Evolutionary conservation across 30 jellyfish, hydroid and myxozoan genomes (phyloP).

Genomic region (Hydra vulgaris): DNA sequence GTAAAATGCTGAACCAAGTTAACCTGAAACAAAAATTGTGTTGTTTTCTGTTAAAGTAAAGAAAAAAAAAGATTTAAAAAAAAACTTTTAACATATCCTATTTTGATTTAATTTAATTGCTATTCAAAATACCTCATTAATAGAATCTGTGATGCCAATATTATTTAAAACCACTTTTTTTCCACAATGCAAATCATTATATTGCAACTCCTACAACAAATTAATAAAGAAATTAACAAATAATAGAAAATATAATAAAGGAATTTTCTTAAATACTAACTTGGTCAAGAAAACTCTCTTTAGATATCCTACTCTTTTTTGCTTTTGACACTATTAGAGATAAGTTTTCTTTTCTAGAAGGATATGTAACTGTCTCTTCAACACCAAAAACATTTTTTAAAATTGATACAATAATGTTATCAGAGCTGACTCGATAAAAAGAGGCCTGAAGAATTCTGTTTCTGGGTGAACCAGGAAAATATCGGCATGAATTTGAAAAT

Average conservation of each 20-base stretch:
- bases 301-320: neutral
- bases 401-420: neutral
- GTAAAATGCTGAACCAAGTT: neutral
- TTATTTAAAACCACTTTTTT: neutral
- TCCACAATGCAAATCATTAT: neutral
- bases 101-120: too few relatives aligned
- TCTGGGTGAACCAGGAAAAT: constrained; percentile 12
- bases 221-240: too few relatives aligned
- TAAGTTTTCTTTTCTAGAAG: neutral
- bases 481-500: neutral
- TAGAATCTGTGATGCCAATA: neutral
- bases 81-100: neutral
- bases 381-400: too few relatives aligned
- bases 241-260: too few relatives aligned
- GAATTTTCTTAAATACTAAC: neutral
- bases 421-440: neutral
- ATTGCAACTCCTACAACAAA: neutral
- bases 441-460: neutral
- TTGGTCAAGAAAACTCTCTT: neutral
- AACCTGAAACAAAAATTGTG: neutral
- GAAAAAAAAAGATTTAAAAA: neutral
- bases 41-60: neutral
- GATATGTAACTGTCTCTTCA: neutral
- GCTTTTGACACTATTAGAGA: neutral
- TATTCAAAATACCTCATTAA: neutral